These are phyloP conservation scores for Colistium nudipinnis DNA, from an alignment of 2,113 vertebrate genomes.

Conservation along the genomic window DNA sequence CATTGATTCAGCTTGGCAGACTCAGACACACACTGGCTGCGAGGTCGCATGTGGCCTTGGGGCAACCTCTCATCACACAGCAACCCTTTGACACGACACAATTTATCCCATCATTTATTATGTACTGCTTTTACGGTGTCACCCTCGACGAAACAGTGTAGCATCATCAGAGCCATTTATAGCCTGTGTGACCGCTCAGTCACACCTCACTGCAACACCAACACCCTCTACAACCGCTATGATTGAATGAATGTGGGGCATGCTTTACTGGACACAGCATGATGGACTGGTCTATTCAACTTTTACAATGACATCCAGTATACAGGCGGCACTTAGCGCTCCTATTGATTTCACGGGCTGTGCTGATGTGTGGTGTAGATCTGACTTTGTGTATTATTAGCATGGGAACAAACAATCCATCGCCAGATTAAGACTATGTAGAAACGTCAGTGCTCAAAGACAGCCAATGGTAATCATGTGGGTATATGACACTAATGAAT, in stretches of 20 bases:
- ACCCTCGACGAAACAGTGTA: slow-evolving; percentile 13
- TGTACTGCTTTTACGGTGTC: slow-evolving; percentile 23
- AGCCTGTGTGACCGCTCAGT: slow-evolving; percentile 36
- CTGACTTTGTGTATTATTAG: slow-evolving; percentile 34
- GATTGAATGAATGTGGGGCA: slow-evolving; percentile 44
- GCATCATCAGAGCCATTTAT: slow-evolving; percentile 43
- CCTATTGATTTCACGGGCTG: slow-evolving; percentile 30
- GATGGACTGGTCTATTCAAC: slow-evolving; percentile 42
- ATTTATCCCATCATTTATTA: slow-evolving; percentile 41
- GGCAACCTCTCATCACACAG: slow-evolving; percentile 32
- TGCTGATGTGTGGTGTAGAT: not conserved
- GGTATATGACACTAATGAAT: slow-evolving; percentile 3
- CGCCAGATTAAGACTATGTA: slow-evolving; percentile 48
- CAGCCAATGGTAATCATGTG: slow-evolving; percentile 15
- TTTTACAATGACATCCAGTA: slow-evolving; percentile 24
- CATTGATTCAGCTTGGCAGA: not conserved
- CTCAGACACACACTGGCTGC: not conserved
- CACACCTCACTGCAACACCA: slow-evolving; percentile 41
- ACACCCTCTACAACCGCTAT: slow-evolving; percentile 16
- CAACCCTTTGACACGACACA: slow-evolving; percentile 24
- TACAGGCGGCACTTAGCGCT: not conserved
- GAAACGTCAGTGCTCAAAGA: slow-evolving; percentile 9
- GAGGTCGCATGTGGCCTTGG: slow-evolving; percentile 40
- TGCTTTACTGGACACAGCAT: slow-evolving; percentile 32
- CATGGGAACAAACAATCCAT: slow-evolving; percentile 21